Percentiles rank a stretch among this genome's conserved stretches.
Evolutionary conservation across 2,113 vertebrate genomes (phyloP).

Genomic region (Brachypodius melanocephalos): DNA sequence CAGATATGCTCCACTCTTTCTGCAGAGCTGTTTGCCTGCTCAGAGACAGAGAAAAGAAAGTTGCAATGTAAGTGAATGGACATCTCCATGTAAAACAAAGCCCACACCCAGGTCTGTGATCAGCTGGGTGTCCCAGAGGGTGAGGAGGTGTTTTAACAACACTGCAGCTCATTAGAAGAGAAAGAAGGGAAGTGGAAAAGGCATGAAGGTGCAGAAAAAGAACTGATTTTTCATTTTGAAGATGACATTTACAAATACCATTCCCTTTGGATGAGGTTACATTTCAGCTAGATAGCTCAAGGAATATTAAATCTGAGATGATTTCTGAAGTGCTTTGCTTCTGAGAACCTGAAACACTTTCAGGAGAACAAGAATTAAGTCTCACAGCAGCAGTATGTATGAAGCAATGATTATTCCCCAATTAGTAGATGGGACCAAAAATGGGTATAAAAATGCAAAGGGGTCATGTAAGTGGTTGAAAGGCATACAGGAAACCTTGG

Average conservation of each 20-base stretch:
- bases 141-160: neutral
- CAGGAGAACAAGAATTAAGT: neutral
- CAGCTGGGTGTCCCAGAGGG: neutral
- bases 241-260: slow-evolving; percentile 42
- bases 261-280: neutral
- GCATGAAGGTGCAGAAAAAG: neutral
- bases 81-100: neutral
- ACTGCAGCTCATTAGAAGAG: neutral
- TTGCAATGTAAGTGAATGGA: neutral
- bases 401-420: neutral
- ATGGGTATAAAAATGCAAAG: slow-evolving; percentile 17
- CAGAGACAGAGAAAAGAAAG: neutral
- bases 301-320: neutral
- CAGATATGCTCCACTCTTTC: neutral
- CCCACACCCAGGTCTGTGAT: neutral
- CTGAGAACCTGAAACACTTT: neutral
- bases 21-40: neutral
- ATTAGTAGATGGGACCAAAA: slow-evolving; percentile 13
- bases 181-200: neutral
- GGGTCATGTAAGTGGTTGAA: neutral
- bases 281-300: neutral
- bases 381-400: neutral
- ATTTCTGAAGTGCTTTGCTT: neutral
- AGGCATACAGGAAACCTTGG: slow-evolving; percentile 4
- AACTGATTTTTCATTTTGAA: slow-evolving; percentile 32